Evolutionary conservation across 2,113 vertebrate genomes (phyloP).

Genomic region (Sclerurus mexicanus): DNA sequence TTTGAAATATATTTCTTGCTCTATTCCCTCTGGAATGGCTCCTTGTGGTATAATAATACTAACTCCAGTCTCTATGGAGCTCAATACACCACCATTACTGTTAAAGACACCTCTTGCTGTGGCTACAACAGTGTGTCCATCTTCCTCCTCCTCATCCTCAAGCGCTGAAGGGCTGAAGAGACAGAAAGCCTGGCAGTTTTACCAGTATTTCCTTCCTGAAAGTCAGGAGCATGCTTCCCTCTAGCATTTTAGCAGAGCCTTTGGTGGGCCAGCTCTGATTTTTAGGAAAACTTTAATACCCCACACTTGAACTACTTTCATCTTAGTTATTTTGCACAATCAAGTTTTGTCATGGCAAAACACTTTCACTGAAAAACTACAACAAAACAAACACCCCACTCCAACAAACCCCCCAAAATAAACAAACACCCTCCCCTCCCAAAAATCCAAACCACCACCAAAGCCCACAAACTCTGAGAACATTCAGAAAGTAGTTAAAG

Average conservation of each 20-base stretch:
- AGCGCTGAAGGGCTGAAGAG: constrained; percentile 86
- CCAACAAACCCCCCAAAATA: background rate
- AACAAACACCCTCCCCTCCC: background rate
- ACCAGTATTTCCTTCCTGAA: background rate
- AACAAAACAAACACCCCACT: background rate
- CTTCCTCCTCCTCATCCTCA: constrained; percentile 95
- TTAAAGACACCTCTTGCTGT: constrained; percentile 96
- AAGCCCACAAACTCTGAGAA: background rate
- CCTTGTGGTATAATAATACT: constrained; percentile 99
- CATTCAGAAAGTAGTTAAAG: background rate
- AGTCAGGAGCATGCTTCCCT: background rate
- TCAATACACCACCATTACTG: constrained; percentile 94
- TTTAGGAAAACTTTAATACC: background rate
- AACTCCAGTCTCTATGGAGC: constrained; percentile 97
- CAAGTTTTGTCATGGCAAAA: background rate
- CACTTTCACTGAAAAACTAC: background rate
- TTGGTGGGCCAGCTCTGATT: background rate
- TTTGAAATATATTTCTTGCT: constrained; percentile 99
- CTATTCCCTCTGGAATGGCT: constrained; percentile 93
- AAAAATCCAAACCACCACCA: background rate
- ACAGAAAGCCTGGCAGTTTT: constrained; percentile 2
- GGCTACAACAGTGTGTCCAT: constrained; percentile 96
- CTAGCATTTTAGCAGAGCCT: background rate
- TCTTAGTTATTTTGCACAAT: background rate
- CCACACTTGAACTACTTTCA: background rate